Conservation (phyloP, 1,140 invertebrate genomes). For the Delia radicum region DNA sequence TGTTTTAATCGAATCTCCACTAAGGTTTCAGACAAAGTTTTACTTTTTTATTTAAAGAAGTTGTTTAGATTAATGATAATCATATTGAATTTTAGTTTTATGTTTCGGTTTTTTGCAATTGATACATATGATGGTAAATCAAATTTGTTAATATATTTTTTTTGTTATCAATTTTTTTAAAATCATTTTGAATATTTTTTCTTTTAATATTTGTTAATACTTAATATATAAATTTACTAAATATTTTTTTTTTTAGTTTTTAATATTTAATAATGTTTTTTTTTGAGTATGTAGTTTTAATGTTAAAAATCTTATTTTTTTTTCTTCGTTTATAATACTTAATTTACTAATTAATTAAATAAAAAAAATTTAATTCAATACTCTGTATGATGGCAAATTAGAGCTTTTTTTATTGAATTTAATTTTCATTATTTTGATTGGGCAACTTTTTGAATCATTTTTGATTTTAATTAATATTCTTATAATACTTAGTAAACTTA, state of each 20-base stretch:
- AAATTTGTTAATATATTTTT: slow-evolving; percentile 43
- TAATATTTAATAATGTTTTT: slow-evolving; percentile 46
- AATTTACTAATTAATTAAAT: background rate
- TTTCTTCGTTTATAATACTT: slow-evolving; percentile 26
- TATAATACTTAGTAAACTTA: slow-evolving; percentile 9
- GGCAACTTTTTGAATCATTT: slow-evolving; percentile 55
- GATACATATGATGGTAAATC: slow-evolving; percentile 54
- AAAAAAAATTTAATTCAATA: background rate
- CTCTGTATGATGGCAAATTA: slow-evolving; percentile 38
- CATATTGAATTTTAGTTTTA: slow-evolving; percentile 33
- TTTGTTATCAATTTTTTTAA: slow-evolving; percentile 29
- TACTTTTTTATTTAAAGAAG: slow-evolving; percentile 48
- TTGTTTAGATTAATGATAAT: background rate
- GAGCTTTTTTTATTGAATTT: slow-evolving; percentile 39
- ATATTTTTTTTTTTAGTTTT: slow-evolving; percentile 30
- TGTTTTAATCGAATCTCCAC: slow-evolving; percentile 23
- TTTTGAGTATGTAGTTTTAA: slow-evolving; percentile 16
- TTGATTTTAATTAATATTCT: slow-evolving; percentile 21
- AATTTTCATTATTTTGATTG: slow-evolving; percentile 35
- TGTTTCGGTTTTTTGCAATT: slow-evolving; percentile 54
- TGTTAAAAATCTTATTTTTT: slow-evolving; percentile 10
- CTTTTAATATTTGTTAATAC: slow-evolving; percentile 25
- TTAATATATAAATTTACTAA: background rate
- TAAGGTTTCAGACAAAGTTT: slow-evolving; percentile 28
- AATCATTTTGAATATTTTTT: slow-evolving; percentile 34